phyloP scores from a whole-genome alignment of 2,113 vertebrate genomes.

The Mus spicilegus region DNA sequence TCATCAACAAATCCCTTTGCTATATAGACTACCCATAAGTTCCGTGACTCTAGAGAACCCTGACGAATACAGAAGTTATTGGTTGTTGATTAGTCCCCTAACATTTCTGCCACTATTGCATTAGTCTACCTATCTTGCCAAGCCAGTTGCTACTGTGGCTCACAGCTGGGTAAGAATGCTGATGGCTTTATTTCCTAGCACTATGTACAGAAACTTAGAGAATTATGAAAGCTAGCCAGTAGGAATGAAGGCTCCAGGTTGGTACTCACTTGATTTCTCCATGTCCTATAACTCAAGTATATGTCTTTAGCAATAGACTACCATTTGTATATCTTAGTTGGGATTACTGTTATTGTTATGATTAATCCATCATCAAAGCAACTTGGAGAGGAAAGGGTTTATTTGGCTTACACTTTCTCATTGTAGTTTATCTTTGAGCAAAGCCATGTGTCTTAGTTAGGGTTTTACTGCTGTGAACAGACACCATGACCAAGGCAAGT shows the following conservation, averaged over 20 bases:
- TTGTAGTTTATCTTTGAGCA: background rate
- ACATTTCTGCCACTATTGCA: background rate
- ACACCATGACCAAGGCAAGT: no score
- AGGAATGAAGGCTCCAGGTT: background rate
- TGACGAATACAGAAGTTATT: no score
- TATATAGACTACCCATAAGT: no score
- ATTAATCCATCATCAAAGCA: background rate
- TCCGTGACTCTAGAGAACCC: no score
- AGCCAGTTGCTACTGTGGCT: background rate
- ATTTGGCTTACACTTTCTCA: background rate
- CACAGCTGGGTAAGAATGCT: background rate
- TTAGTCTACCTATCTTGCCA: background rate
- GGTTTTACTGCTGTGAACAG: no score
- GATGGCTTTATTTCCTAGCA: background rate
- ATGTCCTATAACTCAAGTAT: background rate
- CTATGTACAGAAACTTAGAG: background rate
- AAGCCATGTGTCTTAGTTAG: no score
- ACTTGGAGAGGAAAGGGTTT: background rate
- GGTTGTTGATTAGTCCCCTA: background rate
- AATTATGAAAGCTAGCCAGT: background rate
- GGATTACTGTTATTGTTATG: background rate
- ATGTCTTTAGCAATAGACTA: background rate
- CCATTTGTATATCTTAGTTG: background rate
- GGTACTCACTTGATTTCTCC: background rate
- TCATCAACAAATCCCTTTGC: no score